phyloP scores from a whole-genome alignment of 2,888 invertebrate species.

The Papilio protenor region DNA sequence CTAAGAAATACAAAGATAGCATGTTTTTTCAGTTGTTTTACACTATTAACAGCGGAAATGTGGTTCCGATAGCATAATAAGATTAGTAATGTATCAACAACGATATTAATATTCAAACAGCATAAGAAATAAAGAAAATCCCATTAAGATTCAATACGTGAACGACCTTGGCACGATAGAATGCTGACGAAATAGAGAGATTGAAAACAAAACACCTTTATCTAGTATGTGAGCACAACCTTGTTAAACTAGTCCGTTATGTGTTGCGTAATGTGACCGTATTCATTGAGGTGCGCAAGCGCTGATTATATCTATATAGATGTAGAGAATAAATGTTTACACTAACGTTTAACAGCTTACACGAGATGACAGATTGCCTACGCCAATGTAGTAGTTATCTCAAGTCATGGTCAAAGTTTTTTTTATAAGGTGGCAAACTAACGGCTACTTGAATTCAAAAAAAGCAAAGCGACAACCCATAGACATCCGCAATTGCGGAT shows the following conservation, averaged over 20 bases:
- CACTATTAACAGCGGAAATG: not conserved
- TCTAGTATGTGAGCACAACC: conserved; percentile 6
- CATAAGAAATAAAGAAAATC: not conserved
- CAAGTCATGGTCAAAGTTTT: not conserved
- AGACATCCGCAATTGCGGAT: too few relatives aligned
- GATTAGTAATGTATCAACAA: not conserved
- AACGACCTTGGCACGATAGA: conserved; percentile 18
- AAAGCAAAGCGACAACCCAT: too few relatives aligned
- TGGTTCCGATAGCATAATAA: not conserved
- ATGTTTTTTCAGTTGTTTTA: too few relatives aligned
- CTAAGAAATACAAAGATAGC: not conserved
- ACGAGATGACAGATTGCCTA: not conserved
- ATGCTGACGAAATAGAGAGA: conserved; percentile 8
- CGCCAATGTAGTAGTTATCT: not conserved
- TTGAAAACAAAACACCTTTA: conserved; percentile 14
- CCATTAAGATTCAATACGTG: conserved; percentile 12
- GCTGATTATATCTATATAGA: not conserved
- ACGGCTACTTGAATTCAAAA: too few relatives aligned
- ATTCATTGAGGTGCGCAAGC: conserved; percentile 2
- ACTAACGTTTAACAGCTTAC: not conserved
- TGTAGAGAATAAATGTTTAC: not conserved
- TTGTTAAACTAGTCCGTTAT: conserved; percentile 24
- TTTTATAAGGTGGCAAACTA: not conserved
- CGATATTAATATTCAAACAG: not conserved
- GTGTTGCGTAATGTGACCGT: conserved; percentile 8